Evolutionary conservation across 2,888 invertebrate genomes (phyloP).

Genomic region (Arge pagana): DNA sequence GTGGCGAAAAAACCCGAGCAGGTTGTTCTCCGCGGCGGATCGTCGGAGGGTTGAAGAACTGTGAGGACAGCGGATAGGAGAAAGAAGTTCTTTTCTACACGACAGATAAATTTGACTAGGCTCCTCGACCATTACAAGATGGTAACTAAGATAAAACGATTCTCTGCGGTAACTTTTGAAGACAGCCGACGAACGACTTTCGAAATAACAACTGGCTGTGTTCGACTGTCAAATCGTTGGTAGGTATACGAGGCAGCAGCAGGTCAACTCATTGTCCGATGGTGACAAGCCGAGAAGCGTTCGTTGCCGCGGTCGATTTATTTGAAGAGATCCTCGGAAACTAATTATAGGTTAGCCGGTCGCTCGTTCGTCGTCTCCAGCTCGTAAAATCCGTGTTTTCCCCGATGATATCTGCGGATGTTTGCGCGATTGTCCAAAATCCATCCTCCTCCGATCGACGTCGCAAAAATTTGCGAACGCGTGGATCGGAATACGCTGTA

Average conservation of each 20-base stretch:
- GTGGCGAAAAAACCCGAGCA: too few species aligned
- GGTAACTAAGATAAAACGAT: constrained; percentile 12
- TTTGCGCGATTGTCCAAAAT: too few species aligned
- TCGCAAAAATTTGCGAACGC: too few species aligned
- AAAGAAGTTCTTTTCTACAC: constrained; percentile 15
- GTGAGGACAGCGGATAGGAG: too few species aligned
- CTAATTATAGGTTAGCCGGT: constrained; percentile 17
- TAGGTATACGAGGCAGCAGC: constrained; percentile 3
- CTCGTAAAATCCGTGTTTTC: constrained; percentile 20
- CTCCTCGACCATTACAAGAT: constrained; percentile 20
- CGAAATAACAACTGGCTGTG: constrained; percentile 10
- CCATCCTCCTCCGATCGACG: too few species aligned
- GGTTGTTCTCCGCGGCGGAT: too few species aligned
- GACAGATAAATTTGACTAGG: constrained; percentile 19
- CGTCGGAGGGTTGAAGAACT: too few species aligned
- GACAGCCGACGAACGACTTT: neutral
- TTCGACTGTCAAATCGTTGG: constrained; percentile 15
- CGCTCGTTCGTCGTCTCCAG: constrained; percentile 11
- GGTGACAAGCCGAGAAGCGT: constrained; percentile 8
- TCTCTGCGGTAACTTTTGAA: constrained; percentile 18
- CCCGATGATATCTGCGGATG: too few species aligned
- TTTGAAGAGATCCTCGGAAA: constrained; percentile 8
- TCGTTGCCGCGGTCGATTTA: constrained; percentile 9
- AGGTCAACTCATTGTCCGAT: constrained; percentile 17
- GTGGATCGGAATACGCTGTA: too few species aligned